These are phyloP conservation scores for Yponomeuta malinellus DNA, from an alignment of 2,888 invertebrate species.

Conservation along the genomic window DNA sequence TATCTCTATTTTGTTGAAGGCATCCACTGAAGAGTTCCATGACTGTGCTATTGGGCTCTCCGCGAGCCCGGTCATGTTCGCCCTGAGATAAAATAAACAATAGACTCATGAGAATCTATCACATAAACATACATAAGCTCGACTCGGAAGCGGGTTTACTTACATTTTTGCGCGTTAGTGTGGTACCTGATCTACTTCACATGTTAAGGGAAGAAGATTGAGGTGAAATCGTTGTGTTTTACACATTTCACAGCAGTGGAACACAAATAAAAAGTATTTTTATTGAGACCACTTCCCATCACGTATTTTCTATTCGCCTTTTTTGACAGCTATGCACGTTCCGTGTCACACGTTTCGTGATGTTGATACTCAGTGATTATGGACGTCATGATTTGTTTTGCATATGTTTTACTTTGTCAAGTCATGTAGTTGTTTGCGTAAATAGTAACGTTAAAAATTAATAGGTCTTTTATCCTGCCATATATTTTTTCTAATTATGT, in stretches of 20 bases:
- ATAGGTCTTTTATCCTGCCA: background rate
- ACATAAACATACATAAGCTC: constrained; percentile 30
- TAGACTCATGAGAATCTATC: background rate
- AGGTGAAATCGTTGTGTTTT: constrained; percentile 29
- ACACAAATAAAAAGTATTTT: background rate
- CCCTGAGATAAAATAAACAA: constrained; percentile 41
- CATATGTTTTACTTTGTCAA: background rate
- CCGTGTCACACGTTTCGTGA: background rate
- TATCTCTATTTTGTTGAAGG: constrained; percentile 80
- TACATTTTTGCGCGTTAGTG: constrained; percentile 44
- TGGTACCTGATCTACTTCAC: constrained; percentile 42
- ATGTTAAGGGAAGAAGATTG: constrained; percentile 40
- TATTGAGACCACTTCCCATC: constrained; percentile 4
- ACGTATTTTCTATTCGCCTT: background rate
- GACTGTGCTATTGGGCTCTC: constrained; percentile 56
- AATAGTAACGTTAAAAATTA: background rate
- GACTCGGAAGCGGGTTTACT: constrained; percentile 30
- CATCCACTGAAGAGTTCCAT: constrained; percentile 79
- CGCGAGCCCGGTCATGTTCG: constrained; percentile 45
- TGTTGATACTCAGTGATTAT: too few relatives aligned
- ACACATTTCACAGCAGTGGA: constrained; percentile 29
- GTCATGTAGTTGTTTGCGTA: background rate
- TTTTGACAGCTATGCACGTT: constrained; percentile 10
- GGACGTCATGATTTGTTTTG: background rate
- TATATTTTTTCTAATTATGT: background rate